Base-by-base conservation (phyloP, 2,113 vertebrate species). In the Oreochromis aureus region DNA sequence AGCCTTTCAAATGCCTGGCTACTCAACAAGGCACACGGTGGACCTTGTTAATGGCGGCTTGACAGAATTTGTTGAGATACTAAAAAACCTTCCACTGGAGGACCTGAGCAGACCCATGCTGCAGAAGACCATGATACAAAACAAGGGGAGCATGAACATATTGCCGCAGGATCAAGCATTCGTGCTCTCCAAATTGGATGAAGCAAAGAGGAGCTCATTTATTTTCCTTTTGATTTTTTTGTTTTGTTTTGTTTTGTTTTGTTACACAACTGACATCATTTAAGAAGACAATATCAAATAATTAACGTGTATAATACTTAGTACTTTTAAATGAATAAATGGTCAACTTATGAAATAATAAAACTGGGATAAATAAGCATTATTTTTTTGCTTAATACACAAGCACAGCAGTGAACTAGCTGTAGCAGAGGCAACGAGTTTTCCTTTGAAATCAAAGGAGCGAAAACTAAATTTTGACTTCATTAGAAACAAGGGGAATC, bases 331-430 rank as follows among this genome's bases (percentile, higher is more conserved):
- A 51, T 51, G 18, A 51, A 51, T 51, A 2, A 51, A 1, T 51
- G 48, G 48, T 19, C 48, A 51, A 19, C 48, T 51, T 51, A 51
- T 19, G 48, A 51, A 51, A 51, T 51, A 51, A 51, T 51, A 9
- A 51, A 19, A 51, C 0, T 51, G 48, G 18, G 48, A 51, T 51
- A 51, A 51, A 51, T 51, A 0, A 51, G 48, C 4, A 0, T 18
- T 30, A 3, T 30, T 51, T 1, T 18, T 51, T 51, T 51, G 48
- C 48, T 51, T 51, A 51, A 51, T 51, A 51, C 48, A 51, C 7
- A 51, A 51, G 48, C 48, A 51, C 48, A 51, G 18, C 4, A 51
- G 48, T 5, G 48, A 51, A 51, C 48, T 19, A 51, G 48, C 0
- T 51, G 48, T 51, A 51, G 48, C 48, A 51, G 48, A 51, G 5